Evolutionary conservation across 2,888 invertebrate genomes (phyloP).

Genomic region (Quadroppia sp.): DNA sequence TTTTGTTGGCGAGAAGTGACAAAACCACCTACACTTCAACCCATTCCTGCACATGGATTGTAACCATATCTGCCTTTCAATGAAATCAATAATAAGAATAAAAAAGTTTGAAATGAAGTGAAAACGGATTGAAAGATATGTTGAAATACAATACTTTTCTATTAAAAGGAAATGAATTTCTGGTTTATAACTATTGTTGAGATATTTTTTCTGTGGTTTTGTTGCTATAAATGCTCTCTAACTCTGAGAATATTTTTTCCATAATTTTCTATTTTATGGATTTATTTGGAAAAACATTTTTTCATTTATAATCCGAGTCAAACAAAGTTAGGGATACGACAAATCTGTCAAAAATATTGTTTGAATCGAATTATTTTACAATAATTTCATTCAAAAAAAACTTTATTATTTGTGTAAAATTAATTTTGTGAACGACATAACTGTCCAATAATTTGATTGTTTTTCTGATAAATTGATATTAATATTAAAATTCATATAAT

Average conservation of each 20-base stretch:
- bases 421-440: no score
- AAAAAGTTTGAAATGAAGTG: conserved; percentile 14
- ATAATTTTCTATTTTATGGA: background rate
- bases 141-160: conserved; percentile 20
- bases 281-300: background rate
- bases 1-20: conserved; percentile 22
- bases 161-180: conserved; percentile 1
- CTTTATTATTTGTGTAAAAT: no score
- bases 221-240: conserved; percentile 6
- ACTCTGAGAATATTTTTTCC: background rate
- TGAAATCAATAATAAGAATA: background rate
- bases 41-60: background rate
- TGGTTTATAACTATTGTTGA: background rate
- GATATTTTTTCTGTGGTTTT: background rate
- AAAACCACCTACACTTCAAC: conserved; percentile 33
- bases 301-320: background rate
- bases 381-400: no score
- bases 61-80: conserved; percentile 12
- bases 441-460: no score
- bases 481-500: no score
- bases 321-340: no score
- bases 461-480: no score
- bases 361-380: no score
- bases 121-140: conserved; percentile 12
- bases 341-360: no score